These are phyloP conservation scores for Macropis europaea DNA, from an alignment of 2,888 invertebrate species.

Conservation along the genomic window DNA sequence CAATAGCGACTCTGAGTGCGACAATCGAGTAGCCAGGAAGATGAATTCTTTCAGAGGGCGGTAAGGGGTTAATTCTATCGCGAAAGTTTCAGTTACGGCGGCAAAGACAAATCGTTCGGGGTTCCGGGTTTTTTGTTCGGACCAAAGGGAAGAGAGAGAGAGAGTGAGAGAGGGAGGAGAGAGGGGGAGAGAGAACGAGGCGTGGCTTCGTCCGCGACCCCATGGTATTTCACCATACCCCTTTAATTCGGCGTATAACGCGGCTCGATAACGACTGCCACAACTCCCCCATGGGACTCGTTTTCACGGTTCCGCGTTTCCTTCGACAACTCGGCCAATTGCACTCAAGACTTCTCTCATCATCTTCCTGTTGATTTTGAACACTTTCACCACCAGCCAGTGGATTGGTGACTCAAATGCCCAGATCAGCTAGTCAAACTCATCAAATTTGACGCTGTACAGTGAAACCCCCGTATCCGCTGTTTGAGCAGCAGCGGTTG, in stretches of 20 bases:
- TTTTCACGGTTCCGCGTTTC: slow-evolving; percentile 43
- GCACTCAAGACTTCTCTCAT: not conserved
- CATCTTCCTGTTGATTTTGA: too few relatives aligned
- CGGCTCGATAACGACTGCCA: slow-evolving; percentile 64
- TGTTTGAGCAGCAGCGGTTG: too few relatives aligned
- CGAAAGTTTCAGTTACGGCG: not conserved
- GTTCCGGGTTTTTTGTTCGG: slow-evolving; percentile 26
- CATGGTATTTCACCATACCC: slow-evolving; percentile 70
- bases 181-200: slow-evolving; percentile 60
- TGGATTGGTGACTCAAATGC: too few relatives aligned
- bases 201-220: slow-evolving; percentile 73
- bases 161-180: slow-evolving; percentile 29
- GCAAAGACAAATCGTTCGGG: slow-evolving; percentile 30
- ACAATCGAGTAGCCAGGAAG: too few relatives aligned
- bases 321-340: slow-evolving; percentile 2
- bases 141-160: slow-evolving; percentile 18
- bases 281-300: slow-evolving; percentile 45
- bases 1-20: too few relatives aligned
- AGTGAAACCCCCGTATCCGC: too few relatives aligned
- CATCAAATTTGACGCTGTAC: too few relatives aligned
- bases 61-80: not conserved
- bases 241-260: slow-evolving; percentile 70
- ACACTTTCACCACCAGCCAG: too few relatives aligned
- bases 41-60: not conserved
- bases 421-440: too few relatives aligned